Base-by-base conservation (phyloP, 2,113 vertebrate species). In the Grammomys surdaster region DNA sequence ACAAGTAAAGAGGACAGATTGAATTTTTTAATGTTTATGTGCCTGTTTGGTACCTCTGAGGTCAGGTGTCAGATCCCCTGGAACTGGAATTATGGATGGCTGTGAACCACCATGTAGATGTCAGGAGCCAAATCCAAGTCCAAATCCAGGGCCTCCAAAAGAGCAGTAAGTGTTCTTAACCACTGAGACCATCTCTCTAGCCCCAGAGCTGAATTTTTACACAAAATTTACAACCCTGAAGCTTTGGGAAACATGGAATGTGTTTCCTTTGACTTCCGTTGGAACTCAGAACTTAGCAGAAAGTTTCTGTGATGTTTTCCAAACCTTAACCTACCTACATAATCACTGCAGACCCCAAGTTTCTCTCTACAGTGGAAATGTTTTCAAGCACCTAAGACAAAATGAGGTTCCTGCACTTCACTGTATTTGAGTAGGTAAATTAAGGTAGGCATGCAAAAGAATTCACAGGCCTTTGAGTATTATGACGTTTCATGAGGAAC, bases 321-420 rank as follows among this genome's bases (percentile, higher is more conserved):
- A 88, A 76, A 72, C 24, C 12, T 72, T 67, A 91, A 40, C 54
- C 78, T 63, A 40, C 54, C 78, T 63, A 84, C 9, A 54, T 54
- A 24, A 96, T 60, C 22, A 43, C 3, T 2, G 1, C 5, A 85
- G 0, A 67, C 4, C 5, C 22, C 19, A 48, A 46, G 24, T 89
- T 90, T 51, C 65, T 22, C 36, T 72, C 51, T 58, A 36, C n/a
- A 92, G 76, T 63, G 89, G 51, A 87, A 92, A 90, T 40, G 58
- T 70, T 81, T 31, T 86, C 46, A 56, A 43, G 9, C 10, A 82
- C 11, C 20, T 78, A 17, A 0, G 40, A 73, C 69, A 51, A 91
- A 69, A 89, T 3, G 69, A 24, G 63, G 40, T 28, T 28, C 60
- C 12, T 8, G 7, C 13, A 63, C 13, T 2, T 19, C n/a, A 63